Percentiles rank a stretch among this genome's conserved stretches.
Evolutionary conservation across 2,888 invertebrate species (phyloP).

Genomic region (Habrosyne pyritoides): DNA sequence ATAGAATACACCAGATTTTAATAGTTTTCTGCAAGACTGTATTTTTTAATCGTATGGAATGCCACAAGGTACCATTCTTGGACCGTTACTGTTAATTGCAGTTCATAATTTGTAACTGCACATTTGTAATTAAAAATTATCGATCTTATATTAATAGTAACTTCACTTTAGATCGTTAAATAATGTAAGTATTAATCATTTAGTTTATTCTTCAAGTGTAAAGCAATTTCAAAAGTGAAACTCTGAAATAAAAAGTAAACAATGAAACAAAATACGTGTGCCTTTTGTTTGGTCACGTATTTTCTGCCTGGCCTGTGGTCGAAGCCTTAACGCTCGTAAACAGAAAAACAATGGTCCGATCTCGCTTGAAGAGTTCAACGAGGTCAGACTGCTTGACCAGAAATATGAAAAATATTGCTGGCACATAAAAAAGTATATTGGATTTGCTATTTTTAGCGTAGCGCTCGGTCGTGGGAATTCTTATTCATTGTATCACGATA

Average conservation of each 20-base stretch:
- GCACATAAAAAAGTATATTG: constrained; percentile 13
- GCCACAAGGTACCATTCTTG: constrained; percentile 23
- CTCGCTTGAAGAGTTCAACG: background rate
- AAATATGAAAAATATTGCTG: background rate
- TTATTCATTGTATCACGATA: background rate
- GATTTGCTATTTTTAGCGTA: constrained; percentile 12
- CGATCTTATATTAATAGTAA: constrained; percentile 6
- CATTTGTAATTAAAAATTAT: constrained; percentile 13
- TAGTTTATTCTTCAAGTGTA: background rate
- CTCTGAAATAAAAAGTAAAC: constrained; percentile 19
- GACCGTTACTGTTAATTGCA: constrained; percentile 16
- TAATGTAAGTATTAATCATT: background rate
- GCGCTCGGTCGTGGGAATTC: constrained; percentile 8
- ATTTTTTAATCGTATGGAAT: constrained; percentile 14
- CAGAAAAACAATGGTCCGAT: constrained; percentile 26
- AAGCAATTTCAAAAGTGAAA: background rate
- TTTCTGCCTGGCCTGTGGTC: constrained; percentile 10
- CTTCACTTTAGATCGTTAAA: background rate
- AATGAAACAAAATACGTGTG: constrained; percentile 13
- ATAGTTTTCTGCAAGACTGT: constrained; percentile 9
- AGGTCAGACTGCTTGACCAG: constrained; percentile 4
- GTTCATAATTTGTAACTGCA: constrained; percentile 15
- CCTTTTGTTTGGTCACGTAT: constrained; percentile 40
- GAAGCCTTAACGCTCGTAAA: constrained; percentile 17
- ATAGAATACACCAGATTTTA: constrained; percentile 16